Base-by-base conservation (phyloP, 2,113 vertebrate genomes). In the Sterna hirundo region DNA sequence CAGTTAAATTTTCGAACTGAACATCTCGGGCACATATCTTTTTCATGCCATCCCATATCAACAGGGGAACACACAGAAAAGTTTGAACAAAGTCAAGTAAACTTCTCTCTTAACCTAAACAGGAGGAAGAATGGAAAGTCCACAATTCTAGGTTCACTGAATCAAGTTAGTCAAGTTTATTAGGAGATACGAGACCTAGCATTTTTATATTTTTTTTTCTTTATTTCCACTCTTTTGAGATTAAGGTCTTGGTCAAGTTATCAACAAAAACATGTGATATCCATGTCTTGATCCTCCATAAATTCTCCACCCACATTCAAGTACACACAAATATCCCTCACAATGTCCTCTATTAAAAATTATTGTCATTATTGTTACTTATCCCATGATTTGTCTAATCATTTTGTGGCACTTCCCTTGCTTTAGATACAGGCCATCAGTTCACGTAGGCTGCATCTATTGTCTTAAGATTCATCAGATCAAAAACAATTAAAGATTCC, bases 1-100 rank as follows among this genome's bases (percentile, higher is more conserved):
- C 30, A 89, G 46, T 16, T 29, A 51, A 10, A 68, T 46, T 86
- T 94, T 36, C 1, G 0, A 77, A 69, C 57, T 51, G 6, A 46
- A 55, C 1, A 0, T 2, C 5, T 36, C 54, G 81, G 42, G 26
- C 36, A 42, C 1, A 0, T 34, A 46, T 36, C 34, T 81, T 70
- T 86, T 52, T 65, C 49, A 47, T 21, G 64, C n/a, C 46, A 64
- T 29, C 38, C 62, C 38, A 42, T 6, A 4, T 52, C 30, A 94
- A 30, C 30, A 44, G 6, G 5, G n/a, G 26, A 88, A 55, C 40
- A 74, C 27, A n/a, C 17, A 80, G 36, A 23, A 27, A 88, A 38
- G 22, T 70, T 30, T 54, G 58, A 83, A 76, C 2, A 1, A 88
- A 75, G 29, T 60, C 58, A 88, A 75, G 32, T 13, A 40, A 86